These are phyloP conservation scores for Syngnathus typhle DNA, from an alignment of 2,113 vertebrate species.

Conservation along the genomic window DNA sequence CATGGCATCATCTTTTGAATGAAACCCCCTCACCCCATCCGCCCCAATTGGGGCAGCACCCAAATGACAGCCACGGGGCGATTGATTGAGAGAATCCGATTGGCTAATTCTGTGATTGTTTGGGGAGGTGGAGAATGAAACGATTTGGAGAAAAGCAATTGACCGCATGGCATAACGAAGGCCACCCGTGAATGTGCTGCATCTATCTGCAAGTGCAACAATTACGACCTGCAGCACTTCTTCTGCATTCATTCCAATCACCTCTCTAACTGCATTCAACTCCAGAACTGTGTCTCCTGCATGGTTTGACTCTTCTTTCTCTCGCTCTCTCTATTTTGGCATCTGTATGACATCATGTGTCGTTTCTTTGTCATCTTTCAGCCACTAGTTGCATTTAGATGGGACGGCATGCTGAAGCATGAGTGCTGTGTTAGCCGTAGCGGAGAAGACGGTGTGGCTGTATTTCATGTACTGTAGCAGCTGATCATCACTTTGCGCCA, in stretches of 20 bases:
- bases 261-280: slow-evolving; percentile 70
- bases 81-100: slow-evolving; percentile 47
- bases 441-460: slow-evolving; percentile 39
- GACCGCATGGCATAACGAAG: slow-evolving; percentile 65
- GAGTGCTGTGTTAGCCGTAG: slow-evolving; percentile 57
- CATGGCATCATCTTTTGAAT: slow-evolving; percentile 78
- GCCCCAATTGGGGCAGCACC: slow-evolving; percentile 51
- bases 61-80: slow-evolving; percentile 54
- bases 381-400: slow-evolving; percentile 59
- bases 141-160: slow-evolving; percentile 61
- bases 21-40: slow-evolving; percentile 66
- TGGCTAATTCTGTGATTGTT: slow-evolving; percentile 66
- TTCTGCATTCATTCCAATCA: slow-evolving; percentile 70
- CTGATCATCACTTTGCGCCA: slow-evolving; percentile 30
- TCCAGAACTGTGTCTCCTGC: slow-evolving; percentile 66
- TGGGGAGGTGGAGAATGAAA: slow-evolving; percentile 67
- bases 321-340: slow-evolving; percentile 61
- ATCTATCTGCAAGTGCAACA: slow-evolving; percentile 69
- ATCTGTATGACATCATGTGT: slow-evolving; percentile 63
- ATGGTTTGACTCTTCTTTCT: slow-evolving; percentile 67
- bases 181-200: slow-evolving; percentile 67
- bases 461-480: slow-evolving; percentile 26
- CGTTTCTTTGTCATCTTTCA: slow-evolving; percentile 64
- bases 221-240: slow-evolving; percentile 62
- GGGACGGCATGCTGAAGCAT: slow-evolving; percentile 67